Evolutionary conservation across 2,888 invertebrate genomes (phyloP).

Genomic region (Oasisia sp.): DNA sequence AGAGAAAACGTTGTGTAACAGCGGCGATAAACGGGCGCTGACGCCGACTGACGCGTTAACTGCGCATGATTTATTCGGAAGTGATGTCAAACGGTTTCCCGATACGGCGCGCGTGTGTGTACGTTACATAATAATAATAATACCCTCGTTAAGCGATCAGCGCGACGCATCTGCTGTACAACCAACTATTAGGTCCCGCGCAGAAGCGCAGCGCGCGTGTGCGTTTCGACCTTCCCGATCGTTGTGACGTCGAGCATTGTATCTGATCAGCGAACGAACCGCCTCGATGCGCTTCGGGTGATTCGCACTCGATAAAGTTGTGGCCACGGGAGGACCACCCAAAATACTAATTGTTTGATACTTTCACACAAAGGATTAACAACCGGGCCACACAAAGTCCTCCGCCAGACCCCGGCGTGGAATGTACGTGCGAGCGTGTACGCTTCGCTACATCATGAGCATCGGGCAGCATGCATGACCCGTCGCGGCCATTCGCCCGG

Average conservation of each 20-base stretch:
- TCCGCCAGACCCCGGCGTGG: background rate
- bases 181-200: background rate
- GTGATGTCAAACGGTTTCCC: background rate
- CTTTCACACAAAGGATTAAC: background rate
- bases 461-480: background rate
- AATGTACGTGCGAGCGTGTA: background rate
- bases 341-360: conserved; percentile 11
- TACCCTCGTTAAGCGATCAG: background rate
- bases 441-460: too few relatives aligned
- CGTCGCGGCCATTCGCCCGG: background rate
- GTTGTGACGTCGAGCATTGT: background rate
- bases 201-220: background rate
- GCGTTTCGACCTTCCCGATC: background rate
- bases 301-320: background rate
- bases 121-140: background rate
- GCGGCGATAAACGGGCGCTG: background rate
- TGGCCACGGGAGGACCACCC: background rate
- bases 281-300: background rate
- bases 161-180: background rate
- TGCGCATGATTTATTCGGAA: conserved; percentile 10
- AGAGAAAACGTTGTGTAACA: background rate
- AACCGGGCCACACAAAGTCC: background rate
- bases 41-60: background rate
- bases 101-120: background rate
- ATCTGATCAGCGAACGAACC: background rate